Conservation (phyloP, 2,797 vertebrate species). For the Pelodytes ibericus region DNA sequence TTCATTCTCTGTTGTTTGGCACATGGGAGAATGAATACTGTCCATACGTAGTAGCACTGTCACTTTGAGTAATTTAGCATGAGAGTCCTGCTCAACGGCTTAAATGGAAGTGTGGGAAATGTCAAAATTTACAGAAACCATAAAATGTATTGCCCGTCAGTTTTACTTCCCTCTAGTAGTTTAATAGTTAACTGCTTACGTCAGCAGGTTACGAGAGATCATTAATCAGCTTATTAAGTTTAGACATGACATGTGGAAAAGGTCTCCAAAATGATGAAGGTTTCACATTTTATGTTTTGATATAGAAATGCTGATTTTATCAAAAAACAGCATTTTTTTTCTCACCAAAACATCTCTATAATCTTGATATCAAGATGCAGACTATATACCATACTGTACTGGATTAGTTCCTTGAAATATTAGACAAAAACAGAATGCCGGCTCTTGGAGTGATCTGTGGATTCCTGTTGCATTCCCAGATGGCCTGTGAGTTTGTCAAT, state of each 20-base stretch:
- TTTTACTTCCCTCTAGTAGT: no score
- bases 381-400: background rate
- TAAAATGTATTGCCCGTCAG: no score
- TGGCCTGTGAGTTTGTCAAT: constrained; percentile 6
- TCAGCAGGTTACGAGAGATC: background rate
- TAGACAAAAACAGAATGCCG: constrained; percentile 1
- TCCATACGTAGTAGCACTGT: no score
- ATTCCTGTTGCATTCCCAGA: constrained; percentile 33
- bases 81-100: no score
- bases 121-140: no score
- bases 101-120: no score
- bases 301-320: no score
- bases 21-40: no score
- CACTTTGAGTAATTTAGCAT: no score
- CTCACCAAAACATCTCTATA: background rate
- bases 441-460: constrained; percentile 10
- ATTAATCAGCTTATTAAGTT: background rate
- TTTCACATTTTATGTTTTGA: no score
- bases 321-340: background rate
- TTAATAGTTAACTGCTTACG: background rate
- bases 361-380: background rate
- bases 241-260: background rate
- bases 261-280: no score
- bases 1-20: no score
- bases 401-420: background rate